phyloP scores from a whole-genome alignment of 2,113 vertebrate genomes.

The Spheniscus mendiculus region DNA sequence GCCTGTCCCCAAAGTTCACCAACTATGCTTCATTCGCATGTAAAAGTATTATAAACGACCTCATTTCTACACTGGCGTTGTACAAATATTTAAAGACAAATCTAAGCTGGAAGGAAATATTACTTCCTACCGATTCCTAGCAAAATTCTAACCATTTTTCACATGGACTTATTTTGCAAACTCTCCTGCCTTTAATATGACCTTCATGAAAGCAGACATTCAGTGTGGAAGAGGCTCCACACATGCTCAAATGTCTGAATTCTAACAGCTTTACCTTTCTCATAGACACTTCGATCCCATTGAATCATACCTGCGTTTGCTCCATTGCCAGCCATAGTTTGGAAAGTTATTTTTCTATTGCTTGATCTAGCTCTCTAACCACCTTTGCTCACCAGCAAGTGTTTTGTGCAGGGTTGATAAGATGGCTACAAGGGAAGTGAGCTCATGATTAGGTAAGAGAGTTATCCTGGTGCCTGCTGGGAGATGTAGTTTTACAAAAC shows the following conservation, averaged over 20 bases:
- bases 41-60: not conserved
- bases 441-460: not conserved
- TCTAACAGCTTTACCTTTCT: not conserved
- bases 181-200: conserved; percentile 9
- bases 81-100: not conserved
- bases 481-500: conserved; percentile 64
- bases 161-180: not conserved
- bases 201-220: not conserved
- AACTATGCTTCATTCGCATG: not conserved
- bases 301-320: conserved; percentile 55
- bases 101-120: not conserved
- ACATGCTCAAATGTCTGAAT: not conserved
- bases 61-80: not conserved
- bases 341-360: conserved; percentile 20
- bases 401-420: not conserved
- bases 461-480: conserved; percentile 63
- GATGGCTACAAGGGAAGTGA: conserved; percentile 58
- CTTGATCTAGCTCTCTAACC: not conserved
- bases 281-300: not conserved
- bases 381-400: not conserved
- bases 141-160: not conserved
- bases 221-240: not conserved
- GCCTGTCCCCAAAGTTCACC: not conserved
- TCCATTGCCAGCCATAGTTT: conserved; percentile 35
- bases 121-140: not conserved